Evolutionary conservation across 2,888 invertebrate species (phyloP), one percentile per base, ranked within the genome.

Genomic region (Digitonthophagus gazella): DNA sequence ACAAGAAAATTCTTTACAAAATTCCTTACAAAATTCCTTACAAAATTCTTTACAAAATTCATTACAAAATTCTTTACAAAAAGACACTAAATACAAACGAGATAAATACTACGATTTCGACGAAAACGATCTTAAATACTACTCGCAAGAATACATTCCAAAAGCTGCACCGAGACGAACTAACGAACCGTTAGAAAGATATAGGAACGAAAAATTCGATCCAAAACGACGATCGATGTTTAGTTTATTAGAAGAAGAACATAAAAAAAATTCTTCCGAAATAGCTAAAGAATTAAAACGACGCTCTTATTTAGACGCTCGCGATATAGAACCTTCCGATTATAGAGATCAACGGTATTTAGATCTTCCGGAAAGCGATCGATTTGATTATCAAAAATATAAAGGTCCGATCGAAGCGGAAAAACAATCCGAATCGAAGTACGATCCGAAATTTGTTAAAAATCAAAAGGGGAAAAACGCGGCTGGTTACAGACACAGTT

Each of bases 401-500:
- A n/a, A n/a, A n/a, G n/a, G n/a, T 74, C 86, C 85, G 80, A 71
- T 80, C 80, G 0, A 76, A 77, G 6, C 73, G 73, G 0, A 82
- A 82, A 20, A 64, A 79, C 72, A 77, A 1, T 73, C 74, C 0
- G 61, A 61, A 6, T 20, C 18, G 2, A 79, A 79, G 63, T 79
- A 78, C 65, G 78, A 80, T 69, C 69, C 72, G 14, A 79, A 79
- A 71, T 80, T 75, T 61, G 67, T 76, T 0, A 81, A 80, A 67
- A 80, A 79, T 71, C 80, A 80, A 67, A 80, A 80, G 70, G 61
- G 71, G 2, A 76, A 76, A 16, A 77, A 75, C 65, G 68, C 76
- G 0, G 80, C 79, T 2, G 82, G 82, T 0, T 83, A 82, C 71
- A 85, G 90, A 66, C 90, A 90, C 77, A 90, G 89, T 77, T 90